phyloP scores from a whole-genome alignment of 2,113 vertebrate genomes.

The Aphelocoma coerulescens region DNA sequence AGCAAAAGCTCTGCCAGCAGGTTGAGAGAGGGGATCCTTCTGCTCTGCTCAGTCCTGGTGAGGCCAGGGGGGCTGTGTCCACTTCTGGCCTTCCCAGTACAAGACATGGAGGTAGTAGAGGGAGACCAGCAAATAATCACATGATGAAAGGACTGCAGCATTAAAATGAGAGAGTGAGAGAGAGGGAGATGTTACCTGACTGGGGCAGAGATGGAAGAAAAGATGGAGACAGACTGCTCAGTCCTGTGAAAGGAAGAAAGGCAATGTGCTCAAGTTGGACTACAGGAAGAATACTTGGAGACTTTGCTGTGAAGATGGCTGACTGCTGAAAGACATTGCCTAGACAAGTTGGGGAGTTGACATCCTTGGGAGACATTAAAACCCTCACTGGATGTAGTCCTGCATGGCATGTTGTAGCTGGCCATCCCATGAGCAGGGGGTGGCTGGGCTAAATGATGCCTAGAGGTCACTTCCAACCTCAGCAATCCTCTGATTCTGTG shows the following conservation, averaged over 20 bases:
- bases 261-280: neutral
- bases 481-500: neutral
- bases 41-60: neutral
- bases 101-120: neutral
- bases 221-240: neutral
- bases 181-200: neutral
- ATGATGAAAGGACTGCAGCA: neutral
- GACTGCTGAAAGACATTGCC: neutral
- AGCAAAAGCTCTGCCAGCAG: neutral
- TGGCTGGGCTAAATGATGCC: neutral
- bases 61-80: fast-evolving
- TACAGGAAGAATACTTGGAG: neutral
- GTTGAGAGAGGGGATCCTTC: neutral
- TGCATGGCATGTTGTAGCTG: neutral
- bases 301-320: neutral
- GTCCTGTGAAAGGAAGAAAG: neutral
- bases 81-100: neutral
- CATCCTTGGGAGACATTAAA: neutral
- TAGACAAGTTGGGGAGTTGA: neutral
- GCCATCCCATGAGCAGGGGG: neutral
- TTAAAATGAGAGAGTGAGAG: neutral
- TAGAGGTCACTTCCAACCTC: neutral
- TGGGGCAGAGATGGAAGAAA: neutral
- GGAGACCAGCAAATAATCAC: neutral
- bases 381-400: neutral